Percentiles rank a stretch among this genome's conserved stretches.
phyloP scores from a whole-genome alignment of 1,140 invertebrate genomes.

The Papilio xuthus region DNA sequence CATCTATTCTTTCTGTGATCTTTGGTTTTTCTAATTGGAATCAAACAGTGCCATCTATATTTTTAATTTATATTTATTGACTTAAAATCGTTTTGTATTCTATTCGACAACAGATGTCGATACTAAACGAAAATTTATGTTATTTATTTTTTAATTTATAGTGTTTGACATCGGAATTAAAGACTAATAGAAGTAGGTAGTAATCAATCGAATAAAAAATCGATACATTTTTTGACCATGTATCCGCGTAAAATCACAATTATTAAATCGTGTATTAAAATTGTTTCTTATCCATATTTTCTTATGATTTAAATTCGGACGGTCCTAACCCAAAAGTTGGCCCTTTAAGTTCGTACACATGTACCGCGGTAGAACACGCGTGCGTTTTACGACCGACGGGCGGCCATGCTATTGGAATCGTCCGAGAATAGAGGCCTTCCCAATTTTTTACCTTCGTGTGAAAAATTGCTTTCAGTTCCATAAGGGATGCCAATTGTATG shows the following conservation, averaged over 20 bases:
- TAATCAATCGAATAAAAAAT: too few relatives aligned
- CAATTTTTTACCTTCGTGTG: slow-evolving; percentile 61
- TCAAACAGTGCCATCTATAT: slow-evolving; percentile 46
- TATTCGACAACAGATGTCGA: slow-evolving; percentile 50
- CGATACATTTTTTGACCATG: not conserved
- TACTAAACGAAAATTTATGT: not conserved
- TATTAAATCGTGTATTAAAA: not conserved
- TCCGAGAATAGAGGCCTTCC: slow-evolving; percentile 64
- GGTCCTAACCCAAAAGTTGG: slow-evolving; percentile 72
- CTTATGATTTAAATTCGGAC: slow-evolving; percentile 58
- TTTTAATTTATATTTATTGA: not conserved
- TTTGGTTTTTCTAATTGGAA: slow-evolving; percentile 38
- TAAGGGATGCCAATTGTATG: slow-evolving; percentile 29
- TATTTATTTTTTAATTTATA: too few relatives aligned
- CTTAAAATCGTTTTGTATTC: slow-evolving; percentile 29
- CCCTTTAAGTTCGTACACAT: slow-evolving; percentile 70
- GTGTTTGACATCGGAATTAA: too few relatives aligned
- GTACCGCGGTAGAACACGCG: slow-evolving; percentile 69
- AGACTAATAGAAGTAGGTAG: too few relatives aligned
- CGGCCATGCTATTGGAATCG: slow-evolving; percentile 67
- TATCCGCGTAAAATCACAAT: not conserved
- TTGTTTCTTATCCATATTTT: slow-evolving; percentile 52
- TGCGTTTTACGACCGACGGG: slow-evolving; percentile 72
- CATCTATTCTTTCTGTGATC: not conserved
- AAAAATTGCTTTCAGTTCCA: slow-evolving; percentile 49